Evolutionary conservation across 2,797 vertebrate genomes (phyloP).

Genomic region (Craterocephalus amniculus): DNA sequence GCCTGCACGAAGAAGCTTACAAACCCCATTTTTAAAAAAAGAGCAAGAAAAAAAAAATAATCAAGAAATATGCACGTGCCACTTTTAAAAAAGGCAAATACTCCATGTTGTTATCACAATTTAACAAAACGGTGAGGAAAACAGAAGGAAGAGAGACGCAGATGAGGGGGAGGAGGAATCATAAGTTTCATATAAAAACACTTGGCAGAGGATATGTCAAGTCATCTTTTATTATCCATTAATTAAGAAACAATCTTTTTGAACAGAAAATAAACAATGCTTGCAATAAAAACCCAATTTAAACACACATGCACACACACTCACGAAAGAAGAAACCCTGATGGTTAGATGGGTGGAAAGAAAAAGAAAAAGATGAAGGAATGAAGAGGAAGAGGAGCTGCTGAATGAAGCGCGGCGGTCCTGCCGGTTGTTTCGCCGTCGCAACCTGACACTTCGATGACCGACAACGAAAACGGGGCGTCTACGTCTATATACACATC

Average conservation of each 20-base stretch:
- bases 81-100: slow-evolving; percentile 18
- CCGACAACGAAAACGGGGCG: slow-evolving; percentile 46
- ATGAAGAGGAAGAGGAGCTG: slow-evolving; percentile 20
- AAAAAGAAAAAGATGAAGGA: slow-evolving; percentile 26
- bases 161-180: background rate
- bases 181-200: slow-evolving; percentile 69
- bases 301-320: slow-evolving; percentile 27
- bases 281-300: slow-evolving; percentile 73
- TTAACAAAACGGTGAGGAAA: slow-evolving; percentile 35
- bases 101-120: slow-evolving; percentile 34
- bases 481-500: slow-evolving; percentile 73
- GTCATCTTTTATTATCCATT: slow-evolving; percentile 62
- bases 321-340: slow-evolving; percentile 50
- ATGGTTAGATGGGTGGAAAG: slow-evolving; percentile 31
- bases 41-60: slow-evolving; percentile 11
- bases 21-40: slow-evolving; percentile 44
- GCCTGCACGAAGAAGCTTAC: slow-evolving; percentile 47
- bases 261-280: slow-evolving; percentile 65
- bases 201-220: slow-evolving; percentile 68
- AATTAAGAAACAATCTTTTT: slow-evolving; percentile 59
- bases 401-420: slow-evolving; percentile 30
- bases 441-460: slow-evolving; percentile 55
- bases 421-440: slow-evolving; percentile 49
- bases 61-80: slow-evolving; percentile 39
- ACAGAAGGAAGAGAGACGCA: slow-evolving; percentile 3